Percentiles rank a stretch among this genome's conserved stretches.
Conservation (phyloP, 2,797 vertebrate genomes). For the Pyrocephalus nanus region DNA sequence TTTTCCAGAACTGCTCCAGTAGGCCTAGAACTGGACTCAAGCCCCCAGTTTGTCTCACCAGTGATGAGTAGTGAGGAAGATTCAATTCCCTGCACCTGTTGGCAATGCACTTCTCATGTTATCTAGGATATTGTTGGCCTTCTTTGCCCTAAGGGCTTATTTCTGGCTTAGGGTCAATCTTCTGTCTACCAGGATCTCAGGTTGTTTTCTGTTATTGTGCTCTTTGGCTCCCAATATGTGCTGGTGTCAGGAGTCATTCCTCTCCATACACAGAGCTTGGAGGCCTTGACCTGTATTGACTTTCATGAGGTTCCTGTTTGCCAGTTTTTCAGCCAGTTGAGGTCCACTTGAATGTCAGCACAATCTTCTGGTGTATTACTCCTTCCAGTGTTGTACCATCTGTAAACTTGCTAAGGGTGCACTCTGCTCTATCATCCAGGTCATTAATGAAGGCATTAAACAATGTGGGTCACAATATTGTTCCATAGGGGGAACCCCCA, state of each 20-base stretch:
- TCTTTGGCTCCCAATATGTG: background rate
- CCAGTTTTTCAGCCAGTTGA: background rate
- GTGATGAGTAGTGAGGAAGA: background rate
- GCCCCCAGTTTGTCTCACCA: background rate
- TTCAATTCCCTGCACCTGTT: background rate
- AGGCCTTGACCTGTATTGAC: background rate
- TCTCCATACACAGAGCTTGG: background rate
- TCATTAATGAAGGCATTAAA: background rate
- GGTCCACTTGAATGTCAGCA: background rate
- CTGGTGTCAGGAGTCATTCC: background rate
- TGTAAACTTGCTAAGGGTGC: background rate
- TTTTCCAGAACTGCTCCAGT: background rate
- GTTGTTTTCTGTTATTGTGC: background rate
- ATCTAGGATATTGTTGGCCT: background rate
- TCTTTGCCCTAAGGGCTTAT: background rate
- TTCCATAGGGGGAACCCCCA: background rate
- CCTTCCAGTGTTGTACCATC: background rate
- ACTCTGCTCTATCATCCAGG: background rate
- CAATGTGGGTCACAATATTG: background rate
- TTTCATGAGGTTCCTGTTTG: background rate
- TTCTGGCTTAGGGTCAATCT: background rate
- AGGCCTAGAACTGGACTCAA: background rate
- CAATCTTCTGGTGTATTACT: background rate
- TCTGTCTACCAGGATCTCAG: background rate
- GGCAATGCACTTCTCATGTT: background rate